Base-by-base conservation (phyloP, 92 coral and sea anemone species). In the Ricordea florida region DNA sequence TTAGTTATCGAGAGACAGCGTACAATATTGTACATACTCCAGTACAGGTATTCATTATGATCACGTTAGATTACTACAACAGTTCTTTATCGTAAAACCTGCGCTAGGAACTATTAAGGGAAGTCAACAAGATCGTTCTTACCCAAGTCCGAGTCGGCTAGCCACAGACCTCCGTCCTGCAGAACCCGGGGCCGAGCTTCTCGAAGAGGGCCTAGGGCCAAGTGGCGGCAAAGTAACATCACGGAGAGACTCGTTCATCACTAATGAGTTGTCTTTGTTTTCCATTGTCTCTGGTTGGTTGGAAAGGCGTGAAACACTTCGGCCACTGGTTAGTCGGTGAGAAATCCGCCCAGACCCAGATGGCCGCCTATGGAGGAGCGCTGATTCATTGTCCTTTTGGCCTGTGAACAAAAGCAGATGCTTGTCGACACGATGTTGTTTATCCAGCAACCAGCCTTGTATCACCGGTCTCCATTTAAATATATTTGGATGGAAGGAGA, bases 221-320 rank as follows among this genome's bases (percentile, higher is more conserved):
- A 87, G 44, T 0, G 90, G 89, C 4, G 93, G 93, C n/a, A 91
- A 62, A 40, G 44, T 37, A 31, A 91, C 30, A 25, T 82, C 79
- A 24, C 62, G 76, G 6, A 72, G 43, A 3, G 91, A 57, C 27
- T 58, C 66, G 36, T 67, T 41, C 3, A 26, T 38, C 15, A n/a
- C 29, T 6, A 23, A 31, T 4, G 9, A 4, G 34, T 32, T 47
- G n/a, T n/a, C n/a, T n/a, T n/a, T n/a, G n/a, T n/a, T n/a, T n/a
- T n/a, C n/a, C n/a, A n/a, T n/a, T n/a, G 9, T 1, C 8, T 5
- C 16, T 5, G 21, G 8, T 4, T 33, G 24, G 21, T 33, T 50
- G 13, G 73, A 46, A 2, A 46, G 52, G 6, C 6, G 6, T 14
- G 70, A 52, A 30, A 41, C n/a, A 8, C 34, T 40, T 56, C 50